Percentiles rank a stretch among this genome's conserved stretches.
Evolutionary conservation across 2,888 invertebrate species (phyloP).

Genomic region (Ptychoptera contaminata): DNA sequence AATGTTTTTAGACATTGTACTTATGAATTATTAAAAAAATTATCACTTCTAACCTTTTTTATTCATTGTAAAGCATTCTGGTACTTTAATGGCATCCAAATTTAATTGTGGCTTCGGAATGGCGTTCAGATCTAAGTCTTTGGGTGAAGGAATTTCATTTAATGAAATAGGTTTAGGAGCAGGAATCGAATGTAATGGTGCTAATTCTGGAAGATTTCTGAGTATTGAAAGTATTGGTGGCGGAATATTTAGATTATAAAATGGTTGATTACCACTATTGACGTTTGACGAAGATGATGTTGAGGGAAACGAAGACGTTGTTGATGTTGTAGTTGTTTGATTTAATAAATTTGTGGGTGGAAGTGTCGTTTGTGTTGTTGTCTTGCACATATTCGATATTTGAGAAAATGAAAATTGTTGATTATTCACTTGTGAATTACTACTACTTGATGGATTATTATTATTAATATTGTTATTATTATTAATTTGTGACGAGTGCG

Average conservation of each 20-base stretch:
- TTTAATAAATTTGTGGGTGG: too few species aligned
- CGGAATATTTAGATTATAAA: constrained; percentile 25
- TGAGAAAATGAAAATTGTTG: too few species aligned
- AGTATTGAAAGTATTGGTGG: constrained; percentile 19
- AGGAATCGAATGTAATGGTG: constrained; percentile 30
- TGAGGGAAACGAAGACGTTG: background rate
- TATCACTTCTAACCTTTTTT: background rate
- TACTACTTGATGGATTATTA: too few species aligned
- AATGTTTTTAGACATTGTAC: too few species aligned
- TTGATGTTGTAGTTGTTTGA: constrained; percentile 2
- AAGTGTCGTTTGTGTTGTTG: background rate
- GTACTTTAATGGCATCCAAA: constrained; percentile 40
- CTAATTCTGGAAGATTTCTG: constrained; percentile 10
- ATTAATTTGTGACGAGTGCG: background rate
- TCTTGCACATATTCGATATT: too few species aligned
- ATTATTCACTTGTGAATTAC: too few species aligned
- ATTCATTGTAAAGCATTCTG: constrained; percentile 14
- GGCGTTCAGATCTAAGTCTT: constrained; percentile 40
- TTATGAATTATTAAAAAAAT: background rate
- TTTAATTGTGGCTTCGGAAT: constrained; percentile 43
- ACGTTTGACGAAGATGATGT: background rate
- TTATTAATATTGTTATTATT: too few species aligned
- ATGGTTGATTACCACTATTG: constrained; percentile 11
- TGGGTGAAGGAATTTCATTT: constrained; percentile 44
- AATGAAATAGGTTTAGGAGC: constrained; percentile 42